A percentile compares a stretch with the other conserved stretches of the same genome.
These are phyloP conservation scores for Sigmodon hispidus DNA, from an alignment of 2,113 vertebrate species.

Conservation along the genomic window DNA sequence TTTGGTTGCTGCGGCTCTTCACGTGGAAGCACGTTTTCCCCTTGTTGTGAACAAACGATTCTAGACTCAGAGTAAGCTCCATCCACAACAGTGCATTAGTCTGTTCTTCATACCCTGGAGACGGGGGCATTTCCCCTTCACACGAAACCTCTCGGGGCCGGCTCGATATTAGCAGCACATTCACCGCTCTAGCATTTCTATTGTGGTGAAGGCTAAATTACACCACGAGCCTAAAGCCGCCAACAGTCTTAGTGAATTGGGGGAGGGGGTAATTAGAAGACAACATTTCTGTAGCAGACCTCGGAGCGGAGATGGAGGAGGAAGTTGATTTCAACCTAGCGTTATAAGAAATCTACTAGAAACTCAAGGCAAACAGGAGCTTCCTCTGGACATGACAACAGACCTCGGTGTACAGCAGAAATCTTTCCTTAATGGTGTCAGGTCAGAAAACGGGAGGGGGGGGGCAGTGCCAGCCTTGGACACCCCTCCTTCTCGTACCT, in stretches of 20 bases:
- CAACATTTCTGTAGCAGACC: conserved; percentile 51
- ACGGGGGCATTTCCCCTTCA: neutral
- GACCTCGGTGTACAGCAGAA: conserved; percentile 62
- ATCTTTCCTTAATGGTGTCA: conserved; percentile 61
- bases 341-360: conserved; percentile 60
- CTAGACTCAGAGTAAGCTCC: conserved; percentile 59
- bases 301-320: neutral
- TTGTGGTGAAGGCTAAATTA: conserved; percentile 67
- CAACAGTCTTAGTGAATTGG: conserved; percentile 31
- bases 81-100: neutral
- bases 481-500: conserved; percentile 40
- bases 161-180: conserved; percentile 49
- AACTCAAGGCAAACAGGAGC: conserved; percentile 71
- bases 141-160: conserved; percentile 53
- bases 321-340: conserved; percentile 56
- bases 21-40: neutral
- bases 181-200: conserved; percentile 45
- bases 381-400: conserved; percentile 69
- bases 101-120: conserved; percentile 45
- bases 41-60: conserved; percentile 52
- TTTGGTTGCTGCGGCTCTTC: conserved; percentile 56
- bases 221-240: conserved; percentile 56
- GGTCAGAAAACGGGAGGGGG: conserved; percentile 8
- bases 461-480: neutral
- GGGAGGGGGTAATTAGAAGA: conserved; percentile 57